Conservation (phyloP, 2,888 invertebrate genomes). For the Agonopterix subpropinquella region DNA sequence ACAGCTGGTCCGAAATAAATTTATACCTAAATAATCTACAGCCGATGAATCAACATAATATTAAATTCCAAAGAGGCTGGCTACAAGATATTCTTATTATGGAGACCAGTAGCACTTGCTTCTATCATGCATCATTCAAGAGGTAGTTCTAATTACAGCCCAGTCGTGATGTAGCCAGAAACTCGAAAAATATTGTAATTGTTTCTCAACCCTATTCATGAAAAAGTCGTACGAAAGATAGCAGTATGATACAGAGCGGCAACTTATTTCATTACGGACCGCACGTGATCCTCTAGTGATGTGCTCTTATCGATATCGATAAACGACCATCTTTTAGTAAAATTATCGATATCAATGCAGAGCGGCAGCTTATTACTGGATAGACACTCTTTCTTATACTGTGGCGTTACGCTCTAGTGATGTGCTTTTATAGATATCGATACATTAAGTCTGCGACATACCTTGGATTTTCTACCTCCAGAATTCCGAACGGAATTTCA, state of each 20-base stretch:
- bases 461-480: no score
- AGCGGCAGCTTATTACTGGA: neutral
- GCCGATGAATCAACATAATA: no score
- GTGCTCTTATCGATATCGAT: slow-evolving; percentile 7
- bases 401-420: neutral
- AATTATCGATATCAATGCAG: neutral
- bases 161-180: no score
- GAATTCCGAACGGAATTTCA: no score
- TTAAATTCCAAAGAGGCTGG: no score
- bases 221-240: neutral
- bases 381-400: no score
- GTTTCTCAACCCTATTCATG: neutral
- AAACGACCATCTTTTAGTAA: neutral
- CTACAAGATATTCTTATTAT: no score
- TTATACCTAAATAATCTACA: no score
- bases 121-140: no score
- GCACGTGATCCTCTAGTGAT: slow-evolving; percentile 23
- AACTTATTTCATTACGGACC: slow-evolving; percentile 41
- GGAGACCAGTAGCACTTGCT: no score
- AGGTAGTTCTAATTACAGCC: no score
- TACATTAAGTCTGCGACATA: neutral
- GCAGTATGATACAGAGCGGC: slow-evolving; percentile 8
- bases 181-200: neutral
- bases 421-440: neutral
- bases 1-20: no score